Base-by-base conservation (phyloP, 2,113 vertebrate genomes). In the Phylloscopus whistleri region DNA sequence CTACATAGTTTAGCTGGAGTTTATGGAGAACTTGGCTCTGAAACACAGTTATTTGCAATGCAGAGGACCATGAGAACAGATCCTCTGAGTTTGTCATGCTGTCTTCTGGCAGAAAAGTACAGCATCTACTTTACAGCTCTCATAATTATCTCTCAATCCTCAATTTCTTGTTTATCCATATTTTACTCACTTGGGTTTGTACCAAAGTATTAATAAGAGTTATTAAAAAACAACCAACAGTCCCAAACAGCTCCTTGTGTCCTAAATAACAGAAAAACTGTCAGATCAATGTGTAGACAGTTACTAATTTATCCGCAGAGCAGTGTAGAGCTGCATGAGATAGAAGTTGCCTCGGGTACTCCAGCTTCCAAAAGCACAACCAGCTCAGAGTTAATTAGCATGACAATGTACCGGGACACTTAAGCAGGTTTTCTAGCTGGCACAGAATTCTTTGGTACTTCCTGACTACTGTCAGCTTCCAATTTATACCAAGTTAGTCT, bases 11-110 rank as follows among this genome's bases (percentile, higher is more conserved):
- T 37, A 92, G 55, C 63, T 46, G 35, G 28, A 66, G 64, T 86
- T 92, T 84, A 63, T 28, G 23, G 56, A 90, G 72, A 89, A 84
- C 39, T 72, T 93, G 86, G 35, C 72, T 86, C 80, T 81, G 48
- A 95, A 95, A 68, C 18, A 43, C 30, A 48, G n/a, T 63, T 84
- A 86, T 70, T 44, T 92, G 68, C 73, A 70, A 75, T 23, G 30
- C 46, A 58, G 59, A 83, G 37, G 67, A 73, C 46, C n/a, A 73
- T 1, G 10, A 95, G 85, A 88, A 90, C 39, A 86, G 63, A 85
- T 84, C 56, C 58, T 74, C 66, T 48, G 48, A 77, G 68, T 73
- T 60, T 87, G 81, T 55, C 64, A 43, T 12, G 24, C 60, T 2
- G 33, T 81, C 73, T 81, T 74, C 76, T 67, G 60, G 60, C 84